Conservation (phyloP, 2,888 invertebrate genomes). For the Xylota sylvarum region DNA sequence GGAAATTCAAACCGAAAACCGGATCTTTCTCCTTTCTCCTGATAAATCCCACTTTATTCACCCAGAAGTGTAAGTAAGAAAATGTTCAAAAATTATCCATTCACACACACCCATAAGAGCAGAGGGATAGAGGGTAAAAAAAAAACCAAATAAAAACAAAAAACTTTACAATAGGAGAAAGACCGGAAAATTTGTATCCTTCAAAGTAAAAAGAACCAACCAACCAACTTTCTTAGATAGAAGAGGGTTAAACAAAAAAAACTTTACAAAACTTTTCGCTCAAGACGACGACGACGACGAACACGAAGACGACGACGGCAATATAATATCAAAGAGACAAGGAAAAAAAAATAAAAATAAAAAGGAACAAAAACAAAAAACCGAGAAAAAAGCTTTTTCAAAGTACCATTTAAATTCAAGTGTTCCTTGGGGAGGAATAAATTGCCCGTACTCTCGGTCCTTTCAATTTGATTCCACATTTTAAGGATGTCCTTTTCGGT, state of each 20-base stretch:
- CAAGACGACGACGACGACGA: conserved; percentile 8
- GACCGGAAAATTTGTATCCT: conserved; percentile 57
- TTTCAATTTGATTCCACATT: conserved; percentile 21
- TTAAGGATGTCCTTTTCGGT: conserved; percentile 30
- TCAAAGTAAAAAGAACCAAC: conserved; percentile 21
- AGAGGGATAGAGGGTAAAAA: conserved; percentile 3
- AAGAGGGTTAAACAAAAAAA: conserved; percentile 31
- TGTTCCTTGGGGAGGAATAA: conserved; percentile 72
- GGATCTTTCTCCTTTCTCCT: background rate
- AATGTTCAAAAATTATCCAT: conserved; percentile 22
- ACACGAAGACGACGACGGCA: conserved; percentile 1
- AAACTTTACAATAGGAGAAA: conserved; percentile 18
- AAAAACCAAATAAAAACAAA: background rate
- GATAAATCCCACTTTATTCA: conserved; percentile 6
- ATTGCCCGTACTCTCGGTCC: conserved; percentile 56
- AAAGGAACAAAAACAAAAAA: conserved; percentile 4
- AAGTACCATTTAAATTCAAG: conserved; percentile 71
- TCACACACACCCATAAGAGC: background rate
- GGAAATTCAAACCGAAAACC: background rate
- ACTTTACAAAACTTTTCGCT: conserved; percentile 47
- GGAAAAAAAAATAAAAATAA: conserved; percentile 5
- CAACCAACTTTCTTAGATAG: conserved; percentile 4
- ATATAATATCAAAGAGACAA: conserved; percentile 25
- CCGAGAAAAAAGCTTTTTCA: conserved; percentile 27
- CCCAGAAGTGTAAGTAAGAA: conserved; percentile 56